Evolutionary conservation across 1,140 invertebrate genomes (phyloP), one percentile per base, ranked within the genome.

Genomic region (Ceratina calcarata): DNA sequence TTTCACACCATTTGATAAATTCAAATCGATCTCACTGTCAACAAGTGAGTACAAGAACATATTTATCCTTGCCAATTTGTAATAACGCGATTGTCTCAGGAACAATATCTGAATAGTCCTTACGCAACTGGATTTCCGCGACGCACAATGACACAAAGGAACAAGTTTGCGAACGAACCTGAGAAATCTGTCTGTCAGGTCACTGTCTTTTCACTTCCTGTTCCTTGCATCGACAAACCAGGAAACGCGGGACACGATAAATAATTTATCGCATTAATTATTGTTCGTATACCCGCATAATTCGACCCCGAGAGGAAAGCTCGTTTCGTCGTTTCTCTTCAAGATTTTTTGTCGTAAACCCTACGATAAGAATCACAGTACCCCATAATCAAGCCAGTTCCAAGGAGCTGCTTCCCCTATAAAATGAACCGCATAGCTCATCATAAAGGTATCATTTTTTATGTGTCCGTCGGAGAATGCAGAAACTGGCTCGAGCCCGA

Each of bases 181-280:
- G 22, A 37, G n/a, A 60, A 49, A 60, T 66, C 71, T 18, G 62
- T 66, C n/a, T 15, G 32, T 4, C 10, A 57, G 45, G 20, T 7
- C 67, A 0, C 51, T 20, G 53, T 58, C 27, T 70, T 71, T 62
- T 55, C 22, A 51, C n/a, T 83, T 76, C 75, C 60, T 62, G 53
- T 45, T 73, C 67, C 53, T 49, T 53, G 27, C 16, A 20, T 57
- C 67, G 76, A 20, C 72, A 73, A 13, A 24, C 13, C 81, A 76
- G 78, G 77, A 85, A 87, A 32, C 27, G 55, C 70, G 70, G 24
- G 37, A 10, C 60, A 60, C 37, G 55, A 85, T 72, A 80, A 82
- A 81, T 83, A 51, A 49, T 75, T 27, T 57, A 77, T 82, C 61
- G 84, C 24, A 51, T 86, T 86, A 89, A 90, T 89, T 88, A 83